Base-by-base conservation (phyloP, 2,797 vertebrate species). In the Squalus acanthias region DNA sequence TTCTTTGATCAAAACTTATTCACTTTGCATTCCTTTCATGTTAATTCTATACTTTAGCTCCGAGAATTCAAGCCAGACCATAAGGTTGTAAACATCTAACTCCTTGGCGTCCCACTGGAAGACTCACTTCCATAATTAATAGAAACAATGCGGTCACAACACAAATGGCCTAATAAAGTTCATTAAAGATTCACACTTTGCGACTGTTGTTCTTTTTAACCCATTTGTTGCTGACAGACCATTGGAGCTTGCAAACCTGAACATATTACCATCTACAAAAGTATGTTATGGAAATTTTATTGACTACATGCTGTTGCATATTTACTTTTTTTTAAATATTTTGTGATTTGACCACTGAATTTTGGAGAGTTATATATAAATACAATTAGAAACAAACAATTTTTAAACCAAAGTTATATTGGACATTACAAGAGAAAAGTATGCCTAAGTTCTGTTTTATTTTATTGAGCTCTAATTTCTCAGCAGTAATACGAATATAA, bases 1-100 rank as follows among this genome's bases (percentile, higher is more conserved):
- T 98, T 98, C 98, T 98, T 98, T 98, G 98, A 98, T 98, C 98
- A 98, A 67, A 97, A 98, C 98, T 97, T 97, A 98, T 98, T 97
- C 97, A 98, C 98, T 98, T 98, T 98, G 98, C 98, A 98, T 98
- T 98, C 98, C 97, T 97, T 98, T 97, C 97, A 98, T 98, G 97
- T 97, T 98, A 97, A 98, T 98, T 98, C 98, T 97, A 97, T 97
- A 96, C 97, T 98, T 98, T 98, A 98, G 98, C 97, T 98, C 97
- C 5, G 97, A 97, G 97, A 98, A 97, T 97, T 97, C 96, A 96
- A 98, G 97, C 96, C 97, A 97, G 97, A 97, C 97, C 97, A 97
- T 97, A 97, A 98, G 97, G 97, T 97, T 74, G 97, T 95, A 95
- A 95, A 95, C 50, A 95, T 76, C 93, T 72, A 95, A 76, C 94